These are phyloP conservation scores for Anadara kagoshimensis DNA, from an alignment of 1,140 invertebrate species.

Conservation along the genomic window DNA sequence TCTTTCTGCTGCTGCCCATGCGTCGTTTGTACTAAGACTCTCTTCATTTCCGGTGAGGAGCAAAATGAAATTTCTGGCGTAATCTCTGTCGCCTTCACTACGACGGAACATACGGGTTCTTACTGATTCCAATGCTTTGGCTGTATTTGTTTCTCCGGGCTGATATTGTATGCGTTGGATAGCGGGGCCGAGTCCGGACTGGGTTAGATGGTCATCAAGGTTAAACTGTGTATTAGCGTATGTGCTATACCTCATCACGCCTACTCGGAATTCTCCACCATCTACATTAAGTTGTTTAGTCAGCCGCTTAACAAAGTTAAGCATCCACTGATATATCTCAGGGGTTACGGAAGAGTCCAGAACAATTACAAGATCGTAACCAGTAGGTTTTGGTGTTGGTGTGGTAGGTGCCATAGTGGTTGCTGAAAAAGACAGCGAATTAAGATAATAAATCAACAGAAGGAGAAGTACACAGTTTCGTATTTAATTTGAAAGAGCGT, in stretches of 20 bases:
- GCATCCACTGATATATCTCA: conserved; percentile 59
- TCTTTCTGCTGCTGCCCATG: conserved; percentile 47
- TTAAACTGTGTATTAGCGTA: conserved; percentile 55
- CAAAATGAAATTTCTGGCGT: conserved; percentile 61
- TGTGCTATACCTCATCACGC: conserved; percentile 60
- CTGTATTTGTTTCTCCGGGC: conserved; percentile 54
- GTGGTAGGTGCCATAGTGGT: conserved; percentile 23
- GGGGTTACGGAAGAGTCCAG: conserved; percentile 62
- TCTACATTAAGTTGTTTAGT: conserved; percentile 56
- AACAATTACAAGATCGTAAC: conserved; percentile 67
- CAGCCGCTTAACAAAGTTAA: conserved; percentile 49
- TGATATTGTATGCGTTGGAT: conserved; percentile 40
- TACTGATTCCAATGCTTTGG: conserved; percentile 56
- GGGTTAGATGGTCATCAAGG: conserved; percentile 52
- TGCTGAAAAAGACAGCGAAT: conserved; percentile 7
- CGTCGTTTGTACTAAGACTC: conserved; percentile 43
- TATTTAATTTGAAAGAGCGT: no score
- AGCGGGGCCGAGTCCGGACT: conserved; percentile 39
- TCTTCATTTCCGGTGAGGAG: conserved; percentile 60
- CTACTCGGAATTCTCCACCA: conserved; percentile 57
- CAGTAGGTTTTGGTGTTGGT: conserved; percentile 32
- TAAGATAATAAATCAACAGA: conserved; percentile 6
- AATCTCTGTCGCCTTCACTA: conserved; percentile 60
- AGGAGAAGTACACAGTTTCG: neutral
- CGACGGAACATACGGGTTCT: conserved; percentile 58